Conservation (phyloP, 1,140 invertebrate species). For the Homarus americanus region DNA sequence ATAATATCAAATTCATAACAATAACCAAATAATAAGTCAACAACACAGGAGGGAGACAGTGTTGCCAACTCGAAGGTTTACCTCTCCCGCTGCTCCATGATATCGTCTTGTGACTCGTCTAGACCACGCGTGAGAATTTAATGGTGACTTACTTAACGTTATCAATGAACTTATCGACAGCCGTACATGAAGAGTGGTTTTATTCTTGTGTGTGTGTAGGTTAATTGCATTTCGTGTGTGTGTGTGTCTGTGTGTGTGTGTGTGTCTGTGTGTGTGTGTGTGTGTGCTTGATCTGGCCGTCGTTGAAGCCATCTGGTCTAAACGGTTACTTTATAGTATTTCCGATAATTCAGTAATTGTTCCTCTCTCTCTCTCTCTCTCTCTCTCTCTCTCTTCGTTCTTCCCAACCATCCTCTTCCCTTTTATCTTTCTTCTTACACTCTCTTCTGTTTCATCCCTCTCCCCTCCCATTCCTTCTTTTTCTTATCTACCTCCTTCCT, state of each 20-base stretch:
- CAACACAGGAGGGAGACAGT: neutral
- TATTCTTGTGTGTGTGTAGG: neutral
- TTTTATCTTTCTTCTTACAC: too few relatives aligned
- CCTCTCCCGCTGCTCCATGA: neutral
- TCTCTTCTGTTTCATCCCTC: too few relatives aligned
- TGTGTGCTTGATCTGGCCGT: neutral
- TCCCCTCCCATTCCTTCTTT: too few relatives aligned
- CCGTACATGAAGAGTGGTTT: neutral
- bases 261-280: slow-evolving; percentile 35
- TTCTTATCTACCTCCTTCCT: too few relatives aligned
- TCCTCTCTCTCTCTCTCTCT: slow-evolving; percentile 22
- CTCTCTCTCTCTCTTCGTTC: neutral
- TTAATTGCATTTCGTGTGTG: neutral
- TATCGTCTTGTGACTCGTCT: neutral
- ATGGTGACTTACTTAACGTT: neutral
- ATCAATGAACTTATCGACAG: neutral
- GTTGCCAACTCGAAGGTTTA: neutral
- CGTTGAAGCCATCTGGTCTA: neutral
- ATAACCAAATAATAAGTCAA: neutral
- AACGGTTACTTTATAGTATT: slow-evolving; percentile 10
- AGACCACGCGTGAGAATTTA: neutral
- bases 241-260: slow-evolving; percentile 50
- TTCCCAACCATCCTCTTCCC: neutral
- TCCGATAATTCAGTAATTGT: slow-evolving; percentile 6
- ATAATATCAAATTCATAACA: too few relatives aligned